Base-by-base conservation (phyloP, 2,888 invertebrate genomes). In the Tricholauxania praeusta region DNA sequence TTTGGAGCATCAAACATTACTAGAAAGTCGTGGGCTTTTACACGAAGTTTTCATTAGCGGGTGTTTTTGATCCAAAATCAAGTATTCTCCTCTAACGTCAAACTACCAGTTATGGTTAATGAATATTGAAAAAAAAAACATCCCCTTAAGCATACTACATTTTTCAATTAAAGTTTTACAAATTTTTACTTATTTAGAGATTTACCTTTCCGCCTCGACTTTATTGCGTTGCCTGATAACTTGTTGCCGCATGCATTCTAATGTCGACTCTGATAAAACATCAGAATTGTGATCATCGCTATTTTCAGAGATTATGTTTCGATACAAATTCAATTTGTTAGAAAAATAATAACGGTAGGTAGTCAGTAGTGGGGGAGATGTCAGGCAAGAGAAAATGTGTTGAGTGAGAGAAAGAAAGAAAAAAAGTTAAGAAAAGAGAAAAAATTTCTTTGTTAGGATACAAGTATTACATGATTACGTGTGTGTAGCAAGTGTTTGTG, bases 121-220 rank as follows among this genome's bases (percentile, higher is more conserved):
- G 6, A 0, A 71, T 72, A 66, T 63, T 55, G 47, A 63, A 68
- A 72, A 63, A 63, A 68, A 72, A 73, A 66, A 62, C 67, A 72
- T 66, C 66, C 70, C 70, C 66, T 70, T 71, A 55, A 57, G 52
- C 67, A 14, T 32, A 39, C 71, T 47, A 63, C 28, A 55, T 59
- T 52, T 28, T 65, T 66, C 67, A 55, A 32, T 69, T 67, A 66
- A 74, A 75, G 72, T 72, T 53, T 51, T 47, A 66, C 69, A 22
- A 69, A 28, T 53, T 65, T 74, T 70, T 57, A 67, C 48, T 66
- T 71, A 67, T 75, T 72, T 71, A 72, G 74, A 75, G 52, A 63
- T 80, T 89, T 91, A 93, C 93, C 93, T 93, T 90, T 94, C 93
- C 88, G 93, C 93, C 88, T 93, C 93, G 83, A 92, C 93, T 89